Conservation (phyloP, 2,888 invertebrate species). For the Syritta pipiens region DNA sequence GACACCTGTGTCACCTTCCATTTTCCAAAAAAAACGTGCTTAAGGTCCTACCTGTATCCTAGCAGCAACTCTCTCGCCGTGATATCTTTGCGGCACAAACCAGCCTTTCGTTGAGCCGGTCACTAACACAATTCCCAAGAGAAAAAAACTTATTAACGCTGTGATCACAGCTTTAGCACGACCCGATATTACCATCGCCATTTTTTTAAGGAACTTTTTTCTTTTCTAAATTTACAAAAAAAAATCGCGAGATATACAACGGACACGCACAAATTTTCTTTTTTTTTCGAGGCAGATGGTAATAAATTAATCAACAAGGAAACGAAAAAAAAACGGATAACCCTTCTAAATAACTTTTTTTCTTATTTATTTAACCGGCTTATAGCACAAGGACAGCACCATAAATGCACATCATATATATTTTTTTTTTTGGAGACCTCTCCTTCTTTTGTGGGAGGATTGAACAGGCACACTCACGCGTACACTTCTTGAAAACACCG, state of each 20-base stretch:
- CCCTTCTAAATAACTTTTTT: no score
- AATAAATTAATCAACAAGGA: slow-evolving; percentile 24
- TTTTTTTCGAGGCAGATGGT: slow-evolving; percentile 22
- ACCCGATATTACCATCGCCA: slow-evolving; percentile 85
- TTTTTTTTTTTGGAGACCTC: background rate
- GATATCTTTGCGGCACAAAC: slow-evolving; percentile 81
- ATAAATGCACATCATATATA: slow-evolving; percentile 34
- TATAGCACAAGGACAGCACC: slow-evolving; percentile 20
- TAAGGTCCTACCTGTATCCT: slow-evolving; percentile 83
- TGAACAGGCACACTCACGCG: no score
- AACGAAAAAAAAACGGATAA: background rate
- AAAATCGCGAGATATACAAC: no score
- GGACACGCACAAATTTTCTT: slow-evolving; percentile 10
- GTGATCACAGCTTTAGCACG: slow-evolving; percentile 83
- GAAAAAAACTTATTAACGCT: slow-evolving; percentile 81
- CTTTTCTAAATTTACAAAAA: slow-evolving; percentile 16
- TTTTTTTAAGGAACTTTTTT: slow-evolving; percentile 73
- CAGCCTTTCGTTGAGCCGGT: slow-evolving; percentile 83
- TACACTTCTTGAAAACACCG: no score
- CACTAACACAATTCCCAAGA: slow-evolving; percentile 81
- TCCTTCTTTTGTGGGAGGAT: no score
- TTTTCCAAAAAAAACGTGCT: background rate
- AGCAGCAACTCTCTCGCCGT: slow-evolving; percentile 81
- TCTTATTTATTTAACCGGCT: background rate
- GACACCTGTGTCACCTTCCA: no score